Evolutionary conservation across 2,888 invertebrate genomes (phyloP), one percentile per base, ranked within the genome.

Genomic region (Napeogenes inachia): DNA sequence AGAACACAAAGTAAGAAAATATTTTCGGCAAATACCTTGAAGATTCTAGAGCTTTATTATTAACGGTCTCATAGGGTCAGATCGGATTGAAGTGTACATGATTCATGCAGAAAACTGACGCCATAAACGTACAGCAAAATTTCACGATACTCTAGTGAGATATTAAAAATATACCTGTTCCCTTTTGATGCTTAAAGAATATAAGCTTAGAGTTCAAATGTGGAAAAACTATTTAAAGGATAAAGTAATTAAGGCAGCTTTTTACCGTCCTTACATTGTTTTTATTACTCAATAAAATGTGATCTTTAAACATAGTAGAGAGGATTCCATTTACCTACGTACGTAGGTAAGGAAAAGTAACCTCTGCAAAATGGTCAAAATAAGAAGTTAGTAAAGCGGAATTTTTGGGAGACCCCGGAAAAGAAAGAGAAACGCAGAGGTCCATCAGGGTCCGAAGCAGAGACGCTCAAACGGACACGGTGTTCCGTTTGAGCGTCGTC

Each of bases 381-480:
- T 75, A 77, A 0, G 80, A 75, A 0, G 72, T 80, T 58, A 86
- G 62, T 1, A 81, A 46, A 8, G 85, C 1, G 47, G 0, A 74
- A 64, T 8, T 76, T 73, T 45, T 80, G 74, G 8, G 59, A 73
- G 8, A 81, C 61, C 5, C 68, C 68, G 61, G 80, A 80, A 64
- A 73, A 79, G 71, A 85, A 83, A 0, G 75, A 70, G 66, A 83
- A 85, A 2, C 67, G 71, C 1, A 84, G 61, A 0, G 81, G 84
- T 4, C 62, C 67, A 63, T 77, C 73, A 0, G 66, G 46, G 56
- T 84, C 81, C 8, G 64, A 75, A 0, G 78, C 71, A 0, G 63
- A 61, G 4, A 77, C 80, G 57, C 81, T 82, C 42, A 85, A 66
- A 0, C 82, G 79, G 63, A 85, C 8, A 81, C 45, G 1, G 85